Base-by-base conservation (phyloP, 2,888 invertebrate species). In the Holacanthella duospinosa region DNA sequence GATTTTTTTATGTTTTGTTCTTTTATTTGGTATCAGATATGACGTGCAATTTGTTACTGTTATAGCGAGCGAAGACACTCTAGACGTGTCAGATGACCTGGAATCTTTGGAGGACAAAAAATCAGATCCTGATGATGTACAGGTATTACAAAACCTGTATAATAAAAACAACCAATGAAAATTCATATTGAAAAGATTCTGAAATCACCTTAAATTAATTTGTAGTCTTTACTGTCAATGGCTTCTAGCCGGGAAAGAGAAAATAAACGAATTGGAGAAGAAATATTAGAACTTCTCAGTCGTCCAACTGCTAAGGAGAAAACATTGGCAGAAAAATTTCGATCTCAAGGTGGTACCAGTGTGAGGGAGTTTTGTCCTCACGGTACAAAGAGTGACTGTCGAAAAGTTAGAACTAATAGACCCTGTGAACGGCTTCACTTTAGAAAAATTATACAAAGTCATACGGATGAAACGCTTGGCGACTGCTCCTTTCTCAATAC, bases 401-500 rank as follows among this genome's bases (percentile, higher is more conserved):
- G 75, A 16, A 78, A 78, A 73, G 75, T 77, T 9, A 74, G 76
- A 63, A 79, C 79, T 64, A 77, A 79, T 0, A 82, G 82, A 61
- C 81, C 82, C 64, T 97, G 96, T 79, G 87, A 86, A 71, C 93
- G 93, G 75, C 80, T 97, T 56, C 96, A 97, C 79, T 97, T 97
- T 76, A 89, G 90, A 76, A 96, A 96, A 80, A 96, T 97, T 68
- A 93, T 96, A 68, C 93, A 91, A 77, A 82, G 86, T 60, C 96
- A 96, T 76, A 97, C 96, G 0, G 95, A 95, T 76, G 93, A 94
- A 78, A 84, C 89, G 0, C 80, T 96, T 1, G 96, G 97, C 0
- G 97, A 97, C 77, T 97, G 96, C 76, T 95, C 95, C 24, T 97
- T 97, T 77, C 82, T 97, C 1, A 97, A 97, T 77, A 97, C 96